These are phyloP conservation scores for Chrysolina oricalcia DNA, from an alignment of 2,888 invertebrate genomes.

Conservation along the genomic window DNA sequence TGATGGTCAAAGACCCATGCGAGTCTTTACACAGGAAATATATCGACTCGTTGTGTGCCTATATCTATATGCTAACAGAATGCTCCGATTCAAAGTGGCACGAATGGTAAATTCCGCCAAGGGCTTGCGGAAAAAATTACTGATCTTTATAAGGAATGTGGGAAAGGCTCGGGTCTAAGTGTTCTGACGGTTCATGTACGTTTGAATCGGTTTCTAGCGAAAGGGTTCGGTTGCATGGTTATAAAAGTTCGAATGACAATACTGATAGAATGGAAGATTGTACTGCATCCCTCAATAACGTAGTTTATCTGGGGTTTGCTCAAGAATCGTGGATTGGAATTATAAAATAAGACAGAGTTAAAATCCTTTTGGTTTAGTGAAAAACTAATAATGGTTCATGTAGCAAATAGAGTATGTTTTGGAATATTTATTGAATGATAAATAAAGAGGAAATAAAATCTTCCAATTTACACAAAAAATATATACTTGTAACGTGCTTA, in stretches of 20 bases:
- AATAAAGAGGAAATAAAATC: too few relatives aligned
- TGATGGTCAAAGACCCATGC: constrained; percentile 66
- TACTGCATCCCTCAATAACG: too few relatives aligned
- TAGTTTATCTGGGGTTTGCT: too few relatives aligned
- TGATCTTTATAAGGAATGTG: constrained; percentile 44
- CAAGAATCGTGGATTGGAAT: too few relatives aligned
- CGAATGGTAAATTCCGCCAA: constrained; percentile 44
- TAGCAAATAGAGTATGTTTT: too few relatives aligned
- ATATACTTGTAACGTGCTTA: too few relatives aligned
- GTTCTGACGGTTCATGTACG: constrained; percentile 36
- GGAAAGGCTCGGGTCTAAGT: constrained; percentile 37
- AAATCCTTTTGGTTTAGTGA: too few relatives aligned
- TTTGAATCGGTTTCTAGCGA: constrained; percentile 38
- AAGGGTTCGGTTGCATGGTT: constrained; percentile 24
- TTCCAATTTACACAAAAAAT: too few relatives aligned
- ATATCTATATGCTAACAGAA: constrained; percentile 44
- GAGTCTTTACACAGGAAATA: constrained; percentile 66
- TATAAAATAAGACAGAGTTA: too few relatives aligned
- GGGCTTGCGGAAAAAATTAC: constrained; percentile 37
- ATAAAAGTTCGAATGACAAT: constrained; percentile 2
- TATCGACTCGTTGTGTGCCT: constrained; percentile 57
- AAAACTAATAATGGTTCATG: too few relatives aligned
- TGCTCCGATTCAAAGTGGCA: constrained; percentile 51
- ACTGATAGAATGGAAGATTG: too few relatives aligned
- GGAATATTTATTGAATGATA: too few relatives aligned